phyloP scores from a whole-genome alignment of 2,113 vertebrate genomes.

The Rhinolophus sinicus region DNA sequence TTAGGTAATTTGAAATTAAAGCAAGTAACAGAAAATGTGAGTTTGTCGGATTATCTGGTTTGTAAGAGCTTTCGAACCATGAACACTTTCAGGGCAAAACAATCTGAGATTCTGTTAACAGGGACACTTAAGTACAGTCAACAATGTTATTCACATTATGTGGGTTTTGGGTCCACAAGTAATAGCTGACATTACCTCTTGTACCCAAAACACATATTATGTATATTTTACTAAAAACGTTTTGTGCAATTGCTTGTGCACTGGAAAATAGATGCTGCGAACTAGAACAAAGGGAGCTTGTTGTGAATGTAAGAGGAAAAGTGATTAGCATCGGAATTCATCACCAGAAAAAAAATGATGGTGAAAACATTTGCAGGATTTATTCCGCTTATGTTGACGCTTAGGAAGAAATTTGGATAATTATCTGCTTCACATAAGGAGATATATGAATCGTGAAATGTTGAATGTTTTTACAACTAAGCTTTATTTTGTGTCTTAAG shows the following conservation, averaged over 20 bases:
- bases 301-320: neutral
- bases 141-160: neutral
- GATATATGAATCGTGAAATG: neutral
- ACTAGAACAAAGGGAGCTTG: neutral
- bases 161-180: neutral
- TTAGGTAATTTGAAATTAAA: neutral
- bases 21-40: neutral
- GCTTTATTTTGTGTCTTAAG: conserved; percentile 20
- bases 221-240: neutral
- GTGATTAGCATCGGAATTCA: neutral
- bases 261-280: neutral
- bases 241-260: neutral
- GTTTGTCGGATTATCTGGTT: neutral
- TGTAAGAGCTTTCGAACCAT: neutral
- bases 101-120: neutral
- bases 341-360: neutral
- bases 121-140: neutral
- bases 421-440: neutral
- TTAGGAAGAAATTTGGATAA: conserved; percentile 15
- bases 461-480: neutral
- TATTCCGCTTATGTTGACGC: neutral
- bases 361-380: neutral
- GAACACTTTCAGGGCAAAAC: neutral
- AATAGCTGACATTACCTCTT: neutral
- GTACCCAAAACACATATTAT: neutral